These are phyloP conservation scores for Seladonia tumulorum DNA, from an alignment of 2,888 invertebrate species.

Conservation along the genomic window DNA sequence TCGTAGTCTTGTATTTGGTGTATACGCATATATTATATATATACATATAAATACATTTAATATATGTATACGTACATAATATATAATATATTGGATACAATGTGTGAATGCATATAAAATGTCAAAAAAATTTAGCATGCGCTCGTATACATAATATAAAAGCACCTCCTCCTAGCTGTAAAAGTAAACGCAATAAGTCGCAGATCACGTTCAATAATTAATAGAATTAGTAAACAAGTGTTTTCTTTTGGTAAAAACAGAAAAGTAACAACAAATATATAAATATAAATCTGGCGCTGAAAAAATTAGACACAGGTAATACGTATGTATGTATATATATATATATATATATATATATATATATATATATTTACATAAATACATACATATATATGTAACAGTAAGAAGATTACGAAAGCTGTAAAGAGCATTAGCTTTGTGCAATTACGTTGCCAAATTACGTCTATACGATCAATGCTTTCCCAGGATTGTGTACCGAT, in stretches of 20 bases:
- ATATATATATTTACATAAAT: slow-evolving; percentile 40
- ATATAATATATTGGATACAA: neutral
- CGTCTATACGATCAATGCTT: slow-evolving; percentile 44
- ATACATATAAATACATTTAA: neutral
- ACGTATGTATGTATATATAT: slow-evolving; percentile 36
- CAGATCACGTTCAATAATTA: slow-evolving; percentile 78
- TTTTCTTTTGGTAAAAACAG: slow-evolving; percentile 44
- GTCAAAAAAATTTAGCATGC: slow-evolving; percentile 69
- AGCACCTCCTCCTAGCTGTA: slow-evolving; percentile 84
- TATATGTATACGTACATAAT: neutral
- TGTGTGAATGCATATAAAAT: slow-evolving; percentile 63
- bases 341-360: slow-evolving; percentile 21
- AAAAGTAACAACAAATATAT: slow-evolving; percentile 53
- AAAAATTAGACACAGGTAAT: slow-evolving; percentile 67
- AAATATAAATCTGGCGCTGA: slow-evolving; percentile 69
- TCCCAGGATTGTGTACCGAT: neutral
- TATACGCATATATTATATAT: neutral
- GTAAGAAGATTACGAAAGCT: slow-evolving; percentile 68
- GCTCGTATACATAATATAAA: slow-evolving; percentile 72
- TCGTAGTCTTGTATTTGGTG: neutral
- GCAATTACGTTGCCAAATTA: slow-evolving; percentile 65
- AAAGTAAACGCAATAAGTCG: slow-evolving; percentile 79
- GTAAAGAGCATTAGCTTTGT: slow-evolving; percentile 75
- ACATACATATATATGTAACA: slow-evolving; percentile 37
- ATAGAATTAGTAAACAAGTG: slow-evolving; percentile 80